Base-by-base conservation (phyloP, 2,797 vertebrate genomes). In the Sebastolobus altivelis region DNA sequence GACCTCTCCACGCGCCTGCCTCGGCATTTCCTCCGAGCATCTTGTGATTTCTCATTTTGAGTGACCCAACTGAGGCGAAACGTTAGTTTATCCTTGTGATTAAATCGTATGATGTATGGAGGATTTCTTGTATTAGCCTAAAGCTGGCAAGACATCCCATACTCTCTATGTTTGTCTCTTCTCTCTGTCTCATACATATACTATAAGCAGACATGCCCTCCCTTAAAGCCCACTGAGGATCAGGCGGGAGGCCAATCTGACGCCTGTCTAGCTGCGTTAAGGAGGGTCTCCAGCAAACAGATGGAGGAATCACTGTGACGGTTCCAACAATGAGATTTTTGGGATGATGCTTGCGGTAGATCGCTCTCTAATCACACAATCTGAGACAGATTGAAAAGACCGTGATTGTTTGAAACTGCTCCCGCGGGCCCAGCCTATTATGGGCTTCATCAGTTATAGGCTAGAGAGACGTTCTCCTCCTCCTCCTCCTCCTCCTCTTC, bases 341-440 rank as follows among this genome's bases (percentile, higher is more conserved):
- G 72, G 77, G 89, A 75, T 46, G 77, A 29, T 69, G 58, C 62
- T 65, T 77, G 65, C 40, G 33, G 49, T 72, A 68, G 72, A 88
- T 86, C 29, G 4, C 67, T 79, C 83, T 85, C 63, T 88, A 87
- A 90, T 93, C 85, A 89, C 77, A 80, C 59, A 80, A 84, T 87
- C 83, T 88, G 83, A 90, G 80, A 72, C 74, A 43, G 70, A 88
- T 74, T 84, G 81, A 92, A 88, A 87, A 77, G 65, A 86, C 79
- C 58, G 38, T 67, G 75, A 87, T 74, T 79, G 80, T 84, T 70
- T 86, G 63, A 85, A 87, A 75, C 69, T 38, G 82, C 70, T 84
- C 79, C 63, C 63, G 59, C 60, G 81, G 70, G 54, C 59, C 65
- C 33, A 62, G 43, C 27, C 46, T 73, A 58, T 87, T 82, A 81